Evolutionary conservation across 2,113 vertebrate species (phyloP).

Genomic region (Mirounga angustirostris): DNA sequence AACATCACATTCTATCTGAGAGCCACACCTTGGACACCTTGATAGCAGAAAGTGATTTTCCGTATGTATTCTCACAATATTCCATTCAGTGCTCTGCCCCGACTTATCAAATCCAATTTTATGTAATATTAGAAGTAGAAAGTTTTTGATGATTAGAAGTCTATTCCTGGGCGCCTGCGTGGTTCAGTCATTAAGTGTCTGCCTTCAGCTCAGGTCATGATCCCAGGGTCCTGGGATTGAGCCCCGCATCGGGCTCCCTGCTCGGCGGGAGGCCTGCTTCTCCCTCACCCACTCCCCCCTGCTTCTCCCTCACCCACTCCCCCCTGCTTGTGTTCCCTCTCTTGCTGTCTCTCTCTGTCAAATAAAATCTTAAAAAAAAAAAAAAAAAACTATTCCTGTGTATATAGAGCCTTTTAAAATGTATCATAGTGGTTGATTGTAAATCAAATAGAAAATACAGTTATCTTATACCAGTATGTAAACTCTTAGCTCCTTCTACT

Average conservation of each 20-base stretch:
- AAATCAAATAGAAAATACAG: not conserved
- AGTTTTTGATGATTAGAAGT: not conserved
- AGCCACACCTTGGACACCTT: not conserved
- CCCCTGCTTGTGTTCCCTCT: too few relatives aligned
- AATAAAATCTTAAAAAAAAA: too few relatives aligned
- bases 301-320: too few relatives aligned
- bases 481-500: conserved; percentile 1
- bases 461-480: not conserved
- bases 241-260: too few relatives aligned
- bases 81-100: not conserved
- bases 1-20: not conserved
- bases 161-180: not conserved
- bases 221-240: too few relatives aligned
- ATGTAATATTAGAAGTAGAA: not conserved
- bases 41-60: not conserved
- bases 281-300: too few relatives aligned
- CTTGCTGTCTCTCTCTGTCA: too few relatives aligned
- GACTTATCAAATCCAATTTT: not conserved
- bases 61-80: not conserved
- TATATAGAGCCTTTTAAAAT: not conserved
- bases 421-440: not conserved
- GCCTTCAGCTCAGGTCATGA: too few relatives aligned
- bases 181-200: too few relatives aligned
- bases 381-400: not conserved
- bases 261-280: too few relatives aligned